Evolutionary conservation across 1,140 invertebrate species (phyloP).

Genomic region (Rhopalosiphum padi): DNA sequence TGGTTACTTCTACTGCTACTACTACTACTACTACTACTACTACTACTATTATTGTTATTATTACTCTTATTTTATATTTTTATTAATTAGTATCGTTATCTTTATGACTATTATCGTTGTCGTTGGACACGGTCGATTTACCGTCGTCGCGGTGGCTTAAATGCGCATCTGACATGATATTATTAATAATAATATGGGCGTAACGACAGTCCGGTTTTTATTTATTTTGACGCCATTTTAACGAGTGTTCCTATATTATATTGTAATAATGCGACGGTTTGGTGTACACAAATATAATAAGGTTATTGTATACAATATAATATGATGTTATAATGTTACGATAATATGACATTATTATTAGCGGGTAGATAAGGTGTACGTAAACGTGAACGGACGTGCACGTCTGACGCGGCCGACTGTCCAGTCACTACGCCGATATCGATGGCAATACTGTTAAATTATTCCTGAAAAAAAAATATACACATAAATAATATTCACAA

Average conservation of each 20-base stretch:
- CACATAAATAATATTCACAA: neutral
- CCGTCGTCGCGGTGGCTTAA: neutral
- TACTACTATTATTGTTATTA: neutral
- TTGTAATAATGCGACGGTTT: neutral
- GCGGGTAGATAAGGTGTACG: neutral
- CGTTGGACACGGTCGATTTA: neutral
- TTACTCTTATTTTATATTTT: neutral
- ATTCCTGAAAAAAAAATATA: conserved; percentile 58
- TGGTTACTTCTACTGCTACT: neutral
- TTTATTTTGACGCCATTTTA: neutral
- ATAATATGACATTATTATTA: neutral
- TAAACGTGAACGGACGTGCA: neutral
- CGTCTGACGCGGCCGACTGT: neutral
- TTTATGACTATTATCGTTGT: neutral
- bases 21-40: neutral
- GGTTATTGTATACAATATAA: neutral
- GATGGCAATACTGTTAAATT: conserved; percentile 46
- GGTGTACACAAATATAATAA: neutral
- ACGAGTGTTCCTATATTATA: neutral
- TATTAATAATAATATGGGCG: neutral
- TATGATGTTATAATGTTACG: neutral
- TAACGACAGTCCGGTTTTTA: neutral
- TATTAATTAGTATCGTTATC: neutral
- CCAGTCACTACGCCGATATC: neutral
- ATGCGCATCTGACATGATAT: neutral